Base-by-base conservation (phyloP, 2,797 vertebrate genomes). In the Botia kubotai region DNA sequence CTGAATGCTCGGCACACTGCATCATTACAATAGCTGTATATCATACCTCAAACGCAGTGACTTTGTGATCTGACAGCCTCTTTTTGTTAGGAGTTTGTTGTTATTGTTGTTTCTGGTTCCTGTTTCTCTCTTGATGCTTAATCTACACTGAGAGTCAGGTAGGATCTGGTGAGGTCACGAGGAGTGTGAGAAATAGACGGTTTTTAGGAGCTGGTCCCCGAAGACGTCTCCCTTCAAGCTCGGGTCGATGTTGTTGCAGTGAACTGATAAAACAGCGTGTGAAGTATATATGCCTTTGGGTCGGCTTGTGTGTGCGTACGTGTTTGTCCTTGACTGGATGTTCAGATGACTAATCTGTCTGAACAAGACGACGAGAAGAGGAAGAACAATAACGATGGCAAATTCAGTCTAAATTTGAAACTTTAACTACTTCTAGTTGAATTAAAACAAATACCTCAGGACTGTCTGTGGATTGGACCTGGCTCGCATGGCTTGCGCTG, bases 81-180 rank as follows among this genome's bases (percentile, higher is more conserved):
- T 68, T 73, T 43, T 62, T 55, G 29, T 36, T 10, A 21, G 3
- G 17, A 23, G n/a, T 19, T 52, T n/a, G 26, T 46, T 68, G 43
- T 72, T 72, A 36, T 72, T 68, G 58, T 65, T 69, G 17, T 82
- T 19, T 73, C 33, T 52, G 39, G 33, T 55, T 50, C 6, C 33
- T 76, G 43, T 75, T 2, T 46, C 60, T 23, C 36, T 46, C 23
- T 23, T 63, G 50, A 72, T 52, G 66, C 70, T 80, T 83, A 83
- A 83, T 84, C 77, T 75, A 33, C n/a, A 48, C 66, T 46, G 21
- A 62, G 60, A 67, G 66, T 71, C 80, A 75, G 80, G 80, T 83
- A 58, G 75, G 66, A 68, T 43, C 70, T 66, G 13, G 5, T 58
- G 53, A 26, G 74, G 80, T 77, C 79, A 77, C 10, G 39, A 55